A percentile compares a stretch with the other conserved stretches of the same genome.
These are phyloP conservation scores for Serilophus lunatus DNA, from an alignment of 2,113 vertebrate genomes.

Conservation along the genomic window DNA sequence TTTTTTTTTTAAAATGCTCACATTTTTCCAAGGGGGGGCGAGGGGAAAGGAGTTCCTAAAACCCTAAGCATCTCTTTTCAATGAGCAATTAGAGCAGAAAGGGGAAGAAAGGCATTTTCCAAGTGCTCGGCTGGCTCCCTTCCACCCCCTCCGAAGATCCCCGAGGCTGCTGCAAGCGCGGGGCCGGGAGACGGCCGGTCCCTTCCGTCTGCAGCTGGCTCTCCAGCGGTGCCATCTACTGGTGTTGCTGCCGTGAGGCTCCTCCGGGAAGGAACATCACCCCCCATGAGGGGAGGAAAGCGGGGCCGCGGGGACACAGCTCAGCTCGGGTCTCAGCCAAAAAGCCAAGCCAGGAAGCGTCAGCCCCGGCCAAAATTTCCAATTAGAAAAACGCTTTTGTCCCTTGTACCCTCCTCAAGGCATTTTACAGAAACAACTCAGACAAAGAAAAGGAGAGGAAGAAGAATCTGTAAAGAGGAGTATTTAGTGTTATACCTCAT, in stretches of 20 bases:
- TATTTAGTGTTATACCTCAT: neutral
- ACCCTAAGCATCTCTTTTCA: neutral
- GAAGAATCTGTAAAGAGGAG: neutral
- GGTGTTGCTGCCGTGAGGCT: neutral
- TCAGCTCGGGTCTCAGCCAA: neutral
- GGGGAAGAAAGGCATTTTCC: fast-evolving
- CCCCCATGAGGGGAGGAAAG: neutral
- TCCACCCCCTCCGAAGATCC: fast-evolving
- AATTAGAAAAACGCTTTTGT: neutral
- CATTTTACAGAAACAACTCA: neutral
- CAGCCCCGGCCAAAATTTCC: neutral
- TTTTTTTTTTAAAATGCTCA: fast-evolving
- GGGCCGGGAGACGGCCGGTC: neutral
- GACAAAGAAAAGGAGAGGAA: neutral
- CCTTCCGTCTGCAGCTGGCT: neutral
- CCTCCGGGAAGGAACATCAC: neutral
- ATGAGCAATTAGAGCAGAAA: neutral
- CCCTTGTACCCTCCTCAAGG: neutral
- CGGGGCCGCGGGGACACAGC: neutral
- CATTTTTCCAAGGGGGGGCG: fast-evolving
- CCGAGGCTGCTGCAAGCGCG: neutral
- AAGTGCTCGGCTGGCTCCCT: fast-evolving
- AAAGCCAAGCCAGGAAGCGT: neutral
- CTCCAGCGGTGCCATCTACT: slow-evolving; percentile 69
- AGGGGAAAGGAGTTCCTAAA: neutral